These are phyloP conservation scores for Gila robusta DNA, from an alignment of 2,797 vertebrate genomes.

Conservation along the genomic window DNA sequence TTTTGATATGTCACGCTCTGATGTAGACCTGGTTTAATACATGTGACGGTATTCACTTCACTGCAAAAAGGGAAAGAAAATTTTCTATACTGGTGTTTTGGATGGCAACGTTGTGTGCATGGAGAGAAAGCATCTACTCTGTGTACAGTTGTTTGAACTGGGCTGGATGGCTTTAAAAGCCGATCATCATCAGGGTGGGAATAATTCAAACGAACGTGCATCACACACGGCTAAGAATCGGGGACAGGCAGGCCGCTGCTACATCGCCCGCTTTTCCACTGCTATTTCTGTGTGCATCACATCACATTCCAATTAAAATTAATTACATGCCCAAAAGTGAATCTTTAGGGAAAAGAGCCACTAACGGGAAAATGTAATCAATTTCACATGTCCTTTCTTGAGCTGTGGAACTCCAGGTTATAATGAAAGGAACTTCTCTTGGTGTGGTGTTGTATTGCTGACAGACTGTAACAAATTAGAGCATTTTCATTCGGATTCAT, in stretches of 20 bases:
- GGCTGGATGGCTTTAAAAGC: constrained; percentile 54
- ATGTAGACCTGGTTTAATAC: constrained; percentile 76
- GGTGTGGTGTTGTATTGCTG: constrained; percentile 10
- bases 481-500: constrained; percentile 19
- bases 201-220: constrained; percentile 44
- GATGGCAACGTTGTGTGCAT: background rate
- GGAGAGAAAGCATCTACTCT: background rate
- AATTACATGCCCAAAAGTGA: constrained; percentile 59
- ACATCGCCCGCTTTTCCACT: background rate
- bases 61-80: constrained; percentile 13
- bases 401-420: constrained; percentile 34
- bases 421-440: constrained; percentile 7
- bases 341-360: constrained; percentile 46
- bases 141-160: constrained; percentile 8
- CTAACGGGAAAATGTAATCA: constrained; percentile 36
- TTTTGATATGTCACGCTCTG: constrained; percentile 63
- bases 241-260: constrained; percentile 24
- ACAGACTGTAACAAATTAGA: constrained; percentile 14
- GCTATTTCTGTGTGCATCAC: constrained; percentile 56
- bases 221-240: constrained; percentile 29
- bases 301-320: constrained; percentile 67
- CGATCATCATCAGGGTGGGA: constrained; percentile 53
- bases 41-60: constrained; percentile 77
- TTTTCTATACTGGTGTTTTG: background rate
- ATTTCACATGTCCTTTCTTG: constrained; percentile 28